phyloP scores from a whole-genome alignment of 2,797 vertebrate species.

The Varecia variegata region DNA sequence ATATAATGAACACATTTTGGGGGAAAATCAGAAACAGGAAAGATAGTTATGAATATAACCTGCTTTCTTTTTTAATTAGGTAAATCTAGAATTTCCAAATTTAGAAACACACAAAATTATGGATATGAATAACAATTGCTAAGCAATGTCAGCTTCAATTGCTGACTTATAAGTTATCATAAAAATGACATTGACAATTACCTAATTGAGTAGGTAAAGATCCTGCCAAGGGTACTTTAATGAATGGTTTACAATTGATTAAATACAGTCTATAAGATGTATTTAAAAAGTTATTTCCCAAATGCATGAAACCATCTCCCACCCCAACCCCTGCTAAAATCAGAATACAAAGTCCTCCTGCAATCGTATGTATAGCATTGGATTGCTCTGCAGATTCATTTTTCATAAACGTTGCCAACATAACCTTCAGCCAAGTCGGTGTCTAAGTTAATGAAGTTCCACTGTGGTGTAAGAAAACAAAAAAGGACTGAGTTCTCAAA shows the following conservation, averaged over 20 bases:
- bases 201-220: background rate
- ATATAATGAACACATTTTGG: background rate
- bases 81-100: slow-evolving; percentile 4
- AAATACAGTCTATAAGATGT: background rate
- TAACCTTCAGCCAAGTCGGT: background rate
- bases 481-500: background rate
- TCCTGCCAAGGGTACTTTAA: background rate
- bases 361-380: background rate
- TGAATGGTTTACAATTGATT: background rate
- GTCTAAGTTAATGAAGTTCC: slow-evolving; percentile 9
- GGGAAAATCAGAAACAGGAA: background rate
- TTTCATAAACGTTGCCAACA: background rate
- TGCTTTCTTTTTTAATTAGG: background rate
- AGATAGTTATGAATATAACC: slow-evolving; percentile 31
- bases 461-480: background rate
- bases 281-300: slow-evolving; percentile 9
- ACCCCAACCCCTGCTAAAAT: background rate
- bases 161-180: background rate
- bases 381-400: background rate
- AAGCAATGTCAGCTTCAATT: background rate
- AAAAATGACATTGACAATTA: slow-evolving; percentile 11
- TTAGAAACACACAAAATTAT: slow-evolving; percentile 12
- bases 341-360: background rate
- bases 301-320: background rate
- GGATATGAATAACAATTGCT: background rate